These are phyloP conservation scores for Chymomyza amoena DNA, from an alignment of 2,888 invertebrate genomes.

Conservation along the genomic window DNA sequence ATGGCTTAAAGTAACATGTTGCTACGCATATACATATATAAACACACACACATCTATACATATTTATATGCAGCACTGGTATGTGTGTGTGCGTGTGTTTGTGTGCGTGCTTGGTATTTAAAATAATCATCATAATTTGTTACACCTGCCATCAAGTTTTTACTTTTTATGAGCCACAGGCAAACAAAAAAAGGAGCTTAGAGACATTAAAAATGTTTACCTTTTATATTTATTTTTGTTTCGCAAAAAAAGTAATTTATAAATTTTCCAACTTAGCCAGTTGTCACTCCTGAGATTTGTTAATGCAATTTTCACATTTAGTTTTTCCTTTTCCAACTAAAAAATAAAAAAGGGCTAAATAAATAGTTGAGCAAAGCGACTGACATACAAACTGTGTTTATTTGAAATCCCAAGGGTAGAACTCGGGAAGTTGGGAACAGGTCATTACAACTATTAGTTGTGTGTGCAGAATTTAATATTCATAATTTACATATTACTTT, in stretches of 20 bases:
- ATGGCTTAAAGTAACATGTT: neutral
- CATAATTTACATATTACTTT: neutral
- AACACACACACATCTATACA: too few relatives aligned
- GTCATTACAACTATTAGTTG: neutral
- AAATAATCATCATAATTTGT: conserved; percentile 67
- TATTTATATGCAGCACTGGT: neutral
- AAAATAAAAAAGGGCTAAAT: too few relatives aligned
- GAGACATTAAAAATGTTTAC: neutral
- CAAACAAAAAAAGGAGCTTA: conserved; percentile 8
- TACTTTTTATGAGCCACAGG: conserved; percentile 29
- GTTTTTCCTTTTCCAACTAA: conserved; percentile 28
- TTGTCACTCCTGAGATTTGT: neutral
- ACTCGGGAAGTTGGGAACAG: neutral
- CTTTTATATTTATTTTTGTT: conserved; percentile 23
- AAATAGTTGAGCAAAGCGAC: neutral
- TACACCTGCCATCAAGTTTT: conserved; percentile 54
- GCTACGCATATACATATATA: too few relatives aligned
- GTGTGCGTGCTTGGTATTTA: conserved; percentile 35
- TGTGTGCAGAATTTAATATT: neutral
- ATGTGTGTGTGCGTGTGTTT: neutral
- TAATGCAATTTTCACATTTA: conserved; percentile 56
- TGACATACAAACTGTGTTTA: neutral
- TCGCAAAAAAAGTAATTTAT: conserved; percentile 59
- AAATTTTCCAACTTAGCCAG: conserved; percentile 26
- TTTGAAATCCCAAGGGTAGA: neutral